Conservation (phyloP, 2,888 invertebrate genomes). For the Arctia plantaginis region DNA sequence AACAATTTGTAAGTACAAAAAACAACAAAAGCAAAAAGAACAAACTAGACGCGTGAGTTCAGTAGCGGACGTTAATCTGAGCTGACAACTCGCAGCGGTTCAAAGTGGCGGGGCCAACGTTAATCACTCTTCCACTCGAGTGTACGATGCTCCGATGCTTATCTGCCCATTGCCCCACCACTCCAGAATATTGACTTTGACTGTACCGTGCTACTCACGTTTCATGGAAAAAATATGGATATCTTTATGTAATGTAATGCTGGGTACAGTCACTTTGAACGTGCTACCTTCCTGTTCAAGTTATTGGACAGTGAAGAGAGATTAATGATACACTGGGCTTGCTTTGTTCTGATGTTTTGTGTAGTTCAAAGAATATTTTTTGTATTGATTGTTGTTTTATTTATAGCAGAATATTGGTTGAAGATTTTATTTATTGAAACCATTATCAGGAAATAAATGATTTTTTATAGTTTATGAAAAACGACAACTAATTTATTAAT, state of each 20-base stretch:
- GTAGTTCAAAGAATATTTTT: not conserved
- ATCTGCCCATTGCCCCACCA: constrained; percentile 68
- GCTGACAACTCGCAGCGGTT: constrained; percentile 46
- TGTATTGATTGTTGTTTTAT: not conserved
- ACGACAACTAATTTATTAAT: no score
- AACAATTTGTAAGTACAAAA: constrained; percentile 53
- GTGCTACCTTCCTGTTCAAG: not conserved
- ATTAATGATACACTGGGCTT: not conserved
- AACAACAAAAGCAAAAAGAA: constrained; percentile 39
- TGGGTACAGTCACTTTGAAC: constrained; percentile 35
- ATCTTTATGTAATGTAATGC: constrained; percentile 49
- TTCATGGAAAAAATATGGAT: constrained; percentile 53
- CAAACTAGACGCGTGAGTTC: constrained; percentile 48
- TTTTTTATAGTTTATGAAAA: no score
- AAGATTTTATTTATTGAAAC: not conserved
- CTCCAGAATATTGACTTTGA: constrained; percentile 71
- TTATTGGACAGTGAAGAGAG: not conserved
- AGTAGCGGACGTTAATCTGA: constrained; percentile 63
- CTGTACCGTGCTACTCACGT: constrained; percentile 60
- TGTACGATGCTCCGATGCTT: constrained; percentile 78
- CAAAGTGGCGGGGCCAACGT: constrained; percentile 57
- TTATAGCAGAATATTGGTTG: not conserved
- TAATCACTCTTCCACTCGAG: constrained; percentile 78
- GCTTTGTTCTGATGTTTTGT: not conserved
- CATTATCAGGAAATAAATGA: not conserved